phyloP scores from a whole-genome alignment of 2,797 vertebrate genomes.

The Tenualosa ilisha region DNA sequence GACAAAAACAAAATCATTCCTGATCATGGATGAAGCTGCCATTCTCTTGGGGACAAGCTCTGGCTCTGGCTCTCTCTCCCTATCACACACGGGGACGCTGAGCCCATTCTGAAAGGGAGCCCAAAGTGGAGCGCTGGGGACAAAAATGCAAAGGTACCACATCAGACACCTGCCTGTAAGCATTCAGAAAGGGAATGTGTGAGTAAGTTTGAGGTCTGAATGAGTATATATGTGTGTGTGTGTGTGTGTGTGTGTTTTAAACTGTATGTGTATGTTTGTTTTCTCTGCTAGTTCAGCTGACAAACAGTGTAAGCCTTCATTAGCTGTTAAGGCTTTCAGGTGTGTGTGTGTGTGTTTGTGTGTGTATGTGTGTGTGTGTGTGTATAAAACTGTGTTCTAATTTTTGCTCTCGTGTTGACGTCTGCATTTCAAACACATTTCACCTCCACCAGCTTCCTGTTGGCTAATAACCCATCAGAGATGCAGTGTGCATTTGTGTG shows the following conservation, averaged over 20 bases:
- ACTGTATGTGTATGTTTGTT: constrained; percentile 55
- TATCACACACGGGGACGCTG: too few species aligned
- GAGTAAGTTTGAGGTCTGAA: background rate
- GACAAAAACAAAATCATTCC: too few species aligned
- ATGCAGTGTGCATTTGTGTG: constrained; percentile 18
- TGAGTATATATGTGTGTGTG: background rate
- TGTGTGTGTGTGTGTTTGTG: constrained; percentile 24
- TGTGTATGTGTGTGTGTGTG: background rate
- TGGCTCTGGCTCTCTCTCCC: too few species aligned
- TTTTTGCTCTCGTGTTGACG: constrained; percentile 72
- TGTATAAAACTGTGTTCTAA: constrained; percentile 51
- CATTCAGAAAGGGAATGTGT: too few species aligned
- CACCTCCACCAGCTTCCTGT: background rate
- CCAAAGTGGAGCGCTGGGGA: too few species aligned
- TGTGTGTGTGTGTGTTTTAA: background rate
- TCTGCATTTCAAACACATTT: constrained; percentile 70
- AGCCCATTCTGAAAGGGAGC: too few species aligned
- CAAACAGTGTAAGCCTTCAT: constrained; percentile 77
- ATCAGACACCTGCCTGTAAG: too few species aligned
- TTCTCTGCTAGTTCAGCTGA: constrained; percentile 67
- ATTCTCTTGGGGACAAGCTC: too few species aligned
- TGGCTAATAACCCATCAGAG: background rate
- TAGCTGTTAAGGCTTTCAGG: constrained; percentile 64
- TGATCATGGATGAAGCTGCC: too few species aligned
- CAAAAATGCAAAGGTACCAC: too few species aligned